Percentiles rank a stretch among this genome's conserved stretches.
Conservation (phyloP, 2,888 invertebrate genomes). For the Blastobasis adustella region DNA sequence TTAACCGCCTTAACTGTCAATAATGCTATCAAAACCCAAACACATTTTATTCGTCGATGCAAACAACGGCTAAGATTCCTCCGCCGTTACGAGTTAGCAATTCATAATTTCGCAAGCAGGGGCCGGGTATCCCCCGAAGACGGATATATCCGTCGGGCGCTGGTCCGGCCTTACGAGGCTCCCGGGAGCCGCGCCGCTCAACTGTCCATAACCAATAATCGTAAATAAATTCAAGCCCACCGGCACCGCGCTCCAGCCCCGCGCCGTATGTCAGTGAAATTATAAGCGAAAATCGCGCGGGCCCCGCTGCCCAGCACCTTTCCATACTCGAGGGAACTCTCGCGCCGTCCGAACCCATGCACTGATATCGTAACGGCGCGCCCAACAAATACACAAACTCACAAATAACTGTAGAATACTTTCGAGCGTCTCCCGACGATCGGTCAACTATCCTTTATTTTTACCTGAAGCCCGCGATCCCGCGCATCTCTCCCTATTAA, state of each 20-base stretch:
- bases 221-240: constrained; percentile 60
- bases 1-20: too few relatives aligned
- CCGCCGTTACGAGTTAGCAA: constrained; percentile 26
- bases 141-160: constrained; percentile 66
- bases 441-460: constrained; percentile 67
- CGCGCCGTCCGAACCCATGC: not conserved
- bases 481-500: constrained; percentile 75
- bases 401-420: constrained; percentile 20
- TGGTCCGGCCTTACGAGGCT: constrained; percentile 59
- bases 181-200: constrained; percentile 61
- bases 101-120: constrained; percentile 56
- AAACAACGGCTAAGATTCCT: not conserved
- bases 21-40: too few relatives aligned
- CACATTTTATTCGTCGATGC: too few relatives aligned
- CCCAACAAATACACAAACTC: constrained; percentile 7
- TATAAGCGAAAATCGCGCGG: constrained; percentile 23
- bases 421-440: constrained; percentile 46
- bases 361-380: too few relatives aligned
- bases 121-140: constrained; percentile 52
- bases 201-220: constrained; percentile 73
- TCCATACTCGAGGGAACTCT: constrained; percentile 13
- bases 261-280: constrained; percentile 21
- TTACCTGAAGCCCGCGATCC: constrained; percentile 68
- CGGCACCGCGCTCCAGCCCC: constrained; percentile 24
- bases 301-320: constrained; percentile 14